Evolutionary conservation across 2,113 vertebrate genomes (phyloP), one percentile per base, ranked within the genome.

Genomic region (Pipa parva): DNA sequence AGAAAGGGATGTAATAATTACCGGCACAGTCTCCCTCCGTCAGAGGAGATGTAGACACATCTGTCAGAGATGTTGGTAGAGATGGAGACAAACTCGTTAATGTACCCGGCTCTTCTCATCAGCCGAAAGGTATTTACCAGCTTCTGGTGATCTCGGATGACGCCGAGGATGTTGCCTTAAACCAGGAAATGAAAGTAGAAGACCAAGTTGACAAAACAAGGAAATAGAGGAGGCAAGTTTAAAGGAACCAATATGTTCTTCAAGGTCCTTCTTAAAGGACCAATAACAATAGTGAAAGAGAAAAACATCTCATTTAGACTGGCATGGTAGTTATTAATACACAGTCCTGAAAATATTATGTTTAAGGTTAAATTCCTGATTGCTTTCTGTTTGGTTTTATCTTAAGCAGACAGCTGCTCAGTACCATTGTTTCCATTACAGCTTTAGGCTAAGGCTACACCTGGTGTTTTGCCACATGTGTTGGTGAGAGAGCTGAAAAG

Each of bases 31-130:
- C 97, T 89, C n/a, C 97, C 96, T 67, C 96, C 97, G 58, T 98
- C 96, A 25, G 96, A 98, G 7, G 95, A 98, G 78, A 99, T 93
- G 76, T 98, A 99, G 48, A 99, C 95, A 49, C 95, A 99, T 70
- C 97, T 92, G 76, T 99, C 96, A 0, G 92, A 90, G 75, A 95
- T 78, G 71, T 98, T 99, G 63, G 96, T 99, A 54, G 97, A 99
- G 72, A 99, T 98, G 52, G 97, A 99, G 65, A 99, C 97, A 25
- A 99, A 99, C 74, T 99, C 96, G 1, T 96, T 99, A 80, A 98
- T 95, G 7, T 97, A 99, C 36, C 96, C 96, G 0, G 95, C 96
- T 72, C 97, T 86, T 42, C 97, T 87, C 94, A 99, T 95, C 71
- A 99, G 82, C 15, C 97, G 89, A 80, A 98, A 99, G 0, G 96